These are phyloP conservation scores for Heliconius hewitsoni DNA, from an alignment of 1,140 invertebrate species.

Conservation along the genomic window DNA sequence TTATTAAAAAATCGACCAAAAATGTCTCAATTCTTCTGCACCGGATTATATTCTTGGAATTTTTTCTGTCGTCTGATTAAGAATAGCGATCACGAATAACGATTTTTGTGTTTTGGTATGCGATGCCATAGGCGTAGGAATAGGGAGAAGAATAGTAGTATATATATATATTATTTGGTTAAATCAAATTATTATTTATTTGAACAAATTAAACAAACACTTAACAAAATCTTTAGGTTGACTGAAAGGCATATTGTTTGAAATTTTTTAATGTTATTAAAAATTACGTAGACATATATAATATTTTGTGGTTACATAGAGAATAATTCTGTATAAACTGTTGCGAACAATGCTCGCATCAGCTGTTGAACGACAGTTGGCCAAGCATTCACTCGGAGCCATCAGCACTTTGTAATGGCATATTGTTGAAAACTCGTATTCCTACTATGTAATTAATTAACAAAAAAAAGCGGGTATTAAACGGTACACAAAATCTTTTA, in stretches of 20 bases:
- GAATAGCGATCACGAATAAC: too few species aligned
- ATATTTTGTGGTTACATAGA: slow-evolving; percentile 78
- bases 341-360: slow-evolving; percentile 63
- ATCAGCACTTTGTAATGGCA: slow-evolving; percentile 51
- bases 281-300: slow-evolving; percentile 81
- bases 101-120: too few species aligned
- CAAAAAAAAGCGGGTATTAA: slow-evolving; percentile 59
- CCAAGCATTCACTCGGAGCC: slow-evolving; percentile 59
- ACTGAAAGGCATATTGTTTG: slow-evolving; percentile 54
- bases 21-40: too few species aligned
- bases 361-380: slow-evolving; percentile 58
- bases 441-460: slow-evolving; percentile 47
- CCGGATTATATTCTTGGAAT: too few species aligned
- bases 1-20: too few species aligned
- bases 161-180: too few species aligned
- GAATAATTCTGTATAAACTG: slow-evolving; percentile 77
- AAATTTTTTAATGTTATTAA: slow-evolving; percentile 75
- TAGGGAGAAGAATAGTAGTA: too few species aligned
- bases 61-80: too few species aligned
- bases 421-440: slow-evolving; percentile 47
- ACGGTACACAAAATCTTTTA: slow-evolving; percentile 59
- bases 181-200: background rate
- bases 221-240: background rate
- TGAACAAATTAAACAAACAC: background rate
- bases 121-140: too few species aligned